These are phyloP conservation scores for Kuschelorhynchus macadamiae DNA, from an alignment of 2,888 invertebrate species.

Conservation along the genomic window DNA sequence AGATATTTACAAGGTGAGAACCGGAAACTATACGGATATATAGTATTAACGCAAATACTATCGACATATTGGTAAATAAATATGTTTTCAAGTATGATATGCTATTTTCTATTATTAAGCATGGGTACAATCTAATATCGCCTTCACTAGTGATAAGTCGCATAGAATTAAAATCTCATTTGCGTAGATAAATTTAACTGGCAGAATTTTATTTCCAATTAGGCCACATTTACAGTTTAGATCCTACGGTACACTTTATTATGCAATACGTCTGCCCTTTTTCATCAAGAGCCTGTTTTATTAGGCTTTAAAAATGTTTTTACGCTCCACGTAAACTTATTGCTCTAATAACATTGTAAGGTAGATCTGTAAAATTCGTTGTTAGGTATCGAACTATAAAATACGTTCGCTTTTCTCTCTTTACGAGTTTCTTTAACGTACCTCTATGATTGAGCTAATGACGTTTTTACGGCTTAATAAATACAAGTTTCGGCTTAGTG, in stretches of 20 bases:
- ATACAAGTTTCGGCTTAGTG: background rate
- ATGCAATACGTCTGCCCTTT: slow-evolving; percentile 16
- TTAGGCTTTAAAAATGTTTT: slow-evolving; percentile 17
- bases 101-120: too few relatives aligned
- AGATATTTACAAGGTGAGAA: too few relatives aligned
- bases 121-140: too few relatives aligned
- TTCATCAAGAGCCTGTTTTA: slow-evolving; percentile 28
- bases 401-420: background rate
- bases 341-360: slow-evolving; percentile 28
- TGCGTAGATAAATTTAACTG: slow-evolving; percentile 15
- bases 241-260: slow-evolving; percentile 27
- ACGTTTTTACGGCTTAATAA: background rate
- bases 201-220: slow-evolving; percentile 29
- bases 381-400: slow-evolving; percentile 2
- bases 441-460: background rate
- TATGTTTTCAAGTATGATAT: too few relatives aligned
- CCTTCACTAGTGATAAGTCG: too few relatives aligned
- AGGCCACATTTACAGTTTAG: slow-evolving; percentile 23
- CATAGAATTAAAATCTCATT: slow-evolving; percentile 30
- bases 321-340: slow-evolving; percentile 22
- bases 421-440: background rate
- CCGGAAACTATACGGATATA: too few relatives aligned
- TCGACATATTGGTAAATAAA: too few relatives aligned
- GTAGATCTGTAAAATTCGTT: slow-evolving; percentile 19
- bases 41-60: too few relatives aligned